These are phyloP conservation scores for Tipula vernalis DNA, from an alignment of 2,888 invertebrate genomes.

Conservation along the genomic window DNA sequence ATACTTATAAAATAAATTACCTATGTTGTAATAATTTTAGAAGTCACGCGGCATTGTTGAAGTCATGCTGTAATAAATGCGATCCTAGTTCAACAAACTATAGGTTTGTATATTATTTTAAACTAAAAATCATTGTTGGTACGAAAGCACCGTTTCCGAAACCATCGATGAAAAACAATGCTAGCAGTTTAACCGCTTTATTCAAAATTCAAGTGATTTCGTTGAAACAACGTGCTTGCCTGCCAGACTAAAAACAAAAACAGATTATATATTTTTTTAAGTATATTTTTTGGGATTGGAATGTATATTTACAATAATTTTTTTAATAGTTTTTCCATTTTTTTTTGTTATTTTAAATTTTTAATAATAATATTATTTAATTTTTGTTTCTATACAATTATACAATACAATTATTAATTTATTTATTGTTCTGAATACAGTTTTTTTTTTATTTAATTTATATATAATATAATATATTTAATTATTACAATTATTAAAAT, in stretches of 20 bases:
- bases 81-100: no score
- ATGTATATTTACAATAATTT: constrained; percentile 12
- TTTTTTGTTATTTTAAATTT: not conserved
- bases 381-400: constrained; percentile 6
- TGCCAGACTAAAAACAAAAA: not conserved
- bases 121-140: no score
- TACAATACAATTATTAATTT: constrained; percentile 5
- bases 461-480: not conserved
- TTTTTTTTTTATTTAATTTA: not conserved
- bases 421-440: constrained; percentile 5
- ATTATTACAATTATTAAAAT: constrained; percentile 6
- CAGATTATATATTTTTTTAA: not conserved
- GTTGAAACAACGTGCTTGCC: no score
- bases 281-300: constrained; percentile 8
- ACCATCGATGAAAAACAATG: no score
- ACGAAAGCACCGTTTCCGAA: no score
- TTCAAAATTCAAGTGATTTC: no score
- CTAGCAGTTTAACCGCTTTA: no score
- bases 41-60: no score
- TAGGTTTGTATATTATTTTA: no score
- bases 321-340: not conserved
- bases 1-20: no score
- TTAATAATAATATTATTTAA: not conserved
- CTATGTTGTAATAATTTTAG: no score
- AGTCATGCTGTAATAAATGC: no score